Conservation (phyloP, 2,888 invertebrate species). For the Busseola fusca region DNA sequence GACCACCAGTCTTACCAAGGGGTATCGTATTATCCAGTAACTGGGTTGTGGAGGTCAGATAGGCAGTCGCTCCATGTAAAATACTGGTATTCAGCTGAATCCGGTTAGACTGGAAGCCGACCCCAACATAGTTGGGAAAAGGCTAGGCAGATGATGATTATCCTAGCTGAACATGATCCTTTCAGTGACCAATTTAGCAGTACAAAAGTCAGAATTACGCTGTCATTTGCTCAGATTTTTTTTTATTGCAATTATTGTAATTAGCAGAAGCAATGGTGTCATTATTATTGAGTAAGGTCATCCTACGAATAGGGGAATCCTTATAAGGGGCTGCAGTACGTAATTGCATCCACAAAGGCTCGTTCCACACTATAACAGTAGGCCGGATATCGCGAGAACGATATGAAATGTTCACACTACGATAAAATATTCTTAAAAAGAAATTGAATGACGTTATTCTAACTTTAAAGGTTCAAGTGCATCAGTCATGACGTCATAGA, state of each 20-base stretch:
- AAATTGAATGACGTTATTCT: conserved; percentile 29
- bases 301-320: neutral
- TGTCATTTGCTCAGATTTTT: neutral
- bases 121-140: too few relatives aligned
- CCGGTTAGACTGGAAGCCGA: too few relatives aligned
- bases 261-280: neutral
- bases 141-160: too few relatives aligned
- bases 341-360: conserved; percentile 40
- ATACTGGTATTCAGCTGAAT: too few relatives aligned
- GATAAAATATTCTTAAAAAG: conserved; percentile 20
- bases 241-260: neutral
- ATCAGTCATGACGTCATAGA: conserved; percentile 17
- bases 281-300: conserved; percentile 3
- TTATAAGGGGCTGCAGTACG: conserved; percentile 2
- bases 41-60: too few relatives aligned
- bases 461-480: neutral
- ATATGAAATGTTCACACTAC: conserved; percentile 6
- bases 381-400: conserved; percentile 36
- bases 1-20: too few relatives aligned
- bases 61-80: too few relatives aligned
- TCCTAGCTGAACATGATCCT: too few relatives aligned
- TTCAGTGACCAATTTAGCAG: neutral
- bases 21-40: too few relatives aligned
- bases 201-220: neutral
- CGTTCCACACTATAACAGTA: conserved; percentile 19